phyloP scores from a whole-genome alignment of 2,113 vertebrate genomes.

The Cygnus buccinator region DNA sequence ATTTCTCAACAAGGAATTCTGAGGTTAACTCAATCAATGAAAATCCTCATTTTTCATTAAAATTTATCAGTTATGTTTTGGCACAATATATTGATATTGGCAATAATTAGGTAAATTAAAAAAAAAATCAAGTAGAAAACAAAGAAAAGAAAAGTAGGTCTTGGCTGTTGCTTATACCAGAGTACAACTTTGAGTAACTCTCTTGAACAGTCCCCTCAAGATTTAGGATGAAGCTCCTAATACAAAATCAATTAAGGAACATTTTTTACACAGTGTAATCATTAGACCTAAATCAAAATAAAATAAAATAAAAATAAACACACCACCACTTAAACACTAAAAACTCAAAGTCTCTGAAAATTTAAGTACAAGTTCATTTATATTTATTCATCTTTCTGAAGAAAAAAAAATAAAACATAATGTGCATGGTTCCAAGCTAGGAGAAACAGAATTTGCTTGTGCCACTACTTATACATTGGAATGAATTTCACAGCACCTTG shows the following conservation, averaged over 20 bases:
- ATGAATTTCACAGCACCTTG: background rate
- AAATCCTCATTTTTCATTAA: background rate
- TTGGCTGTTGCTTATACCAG: background rate
- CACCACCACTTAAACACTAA: background rate
- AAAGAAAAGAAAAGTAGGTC: background rate
- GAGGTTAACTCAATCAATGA: background rate
- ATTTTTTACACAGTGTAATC: background rate
- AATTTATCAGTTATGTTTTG: background rate
- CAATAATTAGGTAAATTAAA: background rate
- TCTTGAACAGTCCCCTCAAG: background rate
- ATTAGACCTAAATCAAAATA: background rate
- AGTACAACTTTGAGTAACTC: background rate
- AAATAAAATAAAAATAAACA: background rate
- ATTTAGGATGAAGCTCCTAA: background rate
- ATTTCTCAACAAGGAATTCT: background rate
- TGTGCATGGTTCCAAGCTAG: background rate
- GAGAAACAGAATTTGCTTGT: background rate
- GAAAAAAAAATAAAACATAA: background rate
- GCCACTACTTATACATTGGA: background rate
- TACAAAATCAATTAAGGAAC: background rate
- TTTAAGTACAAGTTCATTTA: background rate
- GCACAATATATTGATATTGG: background rate
- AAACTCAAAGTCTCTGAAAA: background rate
- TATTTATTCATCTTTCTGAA: background rate
- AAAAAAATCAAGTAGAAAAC: background rate